Evolutionary conservation across 1,140 invertebrate genomes (phyloP).

Genomic region (Drosophila athabasca): DNA sequence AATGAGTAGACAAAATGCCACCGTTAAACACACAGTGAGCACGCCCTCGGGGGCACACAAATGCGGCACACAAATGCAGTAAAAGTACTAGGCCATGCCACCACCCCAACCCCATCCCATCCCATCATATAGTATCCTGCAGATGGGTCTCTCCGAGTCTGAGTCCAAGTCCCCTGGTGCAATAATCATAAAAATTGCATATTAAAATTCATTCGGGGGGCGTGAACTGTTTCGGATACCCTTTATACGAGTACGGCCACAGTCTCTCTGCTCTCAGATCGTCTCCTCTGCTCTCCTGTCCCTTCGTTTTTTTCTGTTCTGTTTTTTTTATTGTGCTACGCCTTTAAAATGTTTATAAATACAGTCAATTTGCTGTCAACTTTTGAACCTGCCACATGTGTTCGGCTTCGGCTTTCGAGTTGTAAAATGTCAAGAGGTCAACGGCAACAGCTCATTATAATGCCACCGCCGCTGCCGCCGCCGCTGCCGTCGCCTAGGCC

Average conservation of each 20-base stretch:
- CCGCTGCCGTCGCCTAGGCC: constrained; percentile 5
- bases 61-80: neutral
- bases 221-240: constrained; percentile 43
- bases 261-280: neutral
- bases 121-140: constrained; percentile 3
- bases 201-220: constrained; percentile 70
- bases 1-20: constrained; percentile 62
- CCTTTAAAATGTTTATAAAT: constrained; percentile 78
- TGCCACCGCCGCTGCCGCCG: neutral
- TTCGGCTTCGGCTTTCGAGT: constrained; percentile 53
- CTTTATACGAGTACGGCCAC: neutral
- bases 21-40: constrained; percentile 33
- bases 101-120: neutral
- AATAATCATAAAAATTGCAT: constrained; percentile 78
- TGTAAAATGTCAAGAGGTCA: constrained; percentile 71
- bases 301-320: neutral
- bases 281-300: neutral
- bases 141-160: constrained; percentile 12
- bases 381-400: constrained; percentile 81
- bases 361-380: constrained; percentile 80
- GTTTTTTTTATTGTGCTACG: constrained; percentile 46
- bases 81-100: constrained; percentile 28
- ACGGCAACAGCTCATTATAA: constrained; percentile 55
- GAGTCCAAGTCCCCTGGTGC: constrained; percentile 20
- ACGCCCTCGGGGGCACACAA: constrained; percentile 36